Conservation (phyloP, 2,888 invertebrate species). For the Melanophora roralis region DNA sequence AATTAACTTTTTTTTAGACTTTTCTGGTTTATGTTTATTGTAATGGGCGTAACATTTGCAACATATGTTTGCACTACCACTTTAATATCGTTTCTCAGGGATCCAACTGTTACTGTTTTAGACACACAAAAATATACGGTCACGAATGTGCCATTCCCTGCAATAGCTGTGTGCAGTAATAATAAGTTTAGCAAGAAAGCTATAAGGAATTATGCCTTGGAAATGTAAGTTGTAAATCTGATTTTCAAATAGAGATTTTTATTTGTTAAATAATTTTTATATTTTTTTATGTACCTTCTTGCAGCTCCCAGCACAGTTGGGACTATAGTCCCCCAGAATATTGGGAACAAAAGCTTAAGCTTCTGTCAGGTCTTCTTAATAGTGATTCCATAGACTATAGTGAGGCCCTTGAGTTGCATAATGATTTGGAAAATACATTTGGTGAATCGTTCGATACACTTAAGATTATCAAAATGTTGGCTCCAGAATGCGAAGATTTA, state of each 20-base stretch:
- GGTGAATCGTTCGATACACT: conserved; percentile 21
- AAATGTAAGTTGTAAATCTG: conserved; percentile 59
- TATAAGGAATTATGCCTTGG: conserved; percentile 58
- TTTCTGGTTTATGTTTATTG: conserved; percentile 71
- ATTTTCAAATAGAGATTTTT: neutral
- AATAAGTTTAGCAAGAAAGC: conserved; percentile 69
- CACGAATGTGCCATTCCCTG: conserved; percentile 65
- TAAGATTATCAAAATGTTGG: conserved; percentile 51
- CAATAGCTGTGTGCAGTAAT: conserved; percentile 68
- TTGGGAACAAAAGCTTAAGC: conserved; percentile 64
- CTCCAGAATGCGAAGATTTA: conserved; percentile 68
- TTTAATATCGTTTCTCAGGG: conserved; percentile 66
- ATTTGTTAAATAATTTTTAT: too few species aligned
- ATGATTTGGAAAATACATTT: conserved; percentile 49
- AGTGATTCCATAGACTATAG: conserved; percentile 58
- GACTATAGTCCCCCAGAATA: neutral
- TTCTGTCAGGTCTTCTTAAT: conserved; percentile 67
- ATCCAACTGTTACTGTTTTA: conserved; percentile 68
- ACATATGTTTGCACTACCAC: conserved; percentile 66
- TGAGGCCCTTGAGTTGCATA: conserved; percentile 61
- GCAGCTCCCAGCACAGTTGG: neutral
- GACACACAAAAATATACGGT: conserved; percentile 60
- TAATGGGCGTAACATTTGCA: conserved; percentile 67
- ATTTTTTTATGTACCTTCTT: too few species aligned
- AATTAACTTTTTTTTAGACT: conserved; percentile 57